Percentiles rank a stretch among this genome's conserved stretches.
Evolutionary conservation across 2,113 vertebrate genomes (phyloP).

Genomic region (Phocoena sinus): DNA sequence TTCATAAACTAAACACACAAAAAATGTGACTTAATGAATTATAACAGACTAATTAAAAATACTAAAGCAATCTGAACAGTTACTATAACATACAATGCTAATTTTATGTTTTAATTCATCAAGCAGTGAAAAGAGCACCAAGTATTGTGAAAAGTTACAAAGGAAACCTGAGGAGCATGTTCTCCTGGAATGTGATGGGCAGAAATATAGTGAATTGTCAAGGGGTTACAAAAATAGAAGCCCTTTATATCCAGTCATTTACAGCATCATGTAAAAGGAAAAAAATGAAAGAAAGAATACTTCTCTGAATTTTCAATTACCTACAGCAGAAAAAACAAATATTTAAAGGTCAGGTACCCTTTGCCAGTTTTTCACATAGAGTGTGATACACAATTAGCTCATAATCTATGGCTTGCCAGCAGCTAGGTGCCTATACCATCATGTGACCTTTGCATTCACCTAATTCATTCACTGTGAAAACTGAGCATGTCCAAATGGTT

Average conservation of each 20-base stretch:
- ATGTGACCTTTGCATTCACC: not conserved
- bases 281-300: not conserved
- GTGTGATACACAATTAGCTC: not conserved
- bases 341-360: not conserved
- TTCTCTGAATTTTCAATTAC: not conserved
- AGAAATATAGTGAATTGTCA: not conserved
- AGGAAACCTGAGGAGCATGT: not conserved
- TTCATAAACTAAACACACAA: not conserved
- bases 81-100: not conserved
- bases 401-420: not conserved
- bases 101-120: not conserved
- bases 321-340: not conserved
- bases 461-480: not conserved
- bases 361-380: not conserved
- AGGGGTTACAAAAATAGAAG: not conserved
- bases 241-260: not conserved
- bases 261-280: not conserved
- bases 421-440: not conserved
- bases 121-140: not conserved
- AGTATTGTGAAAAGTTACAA: not conserved
- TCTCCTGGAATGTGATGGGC: not conserved
- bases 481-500: not conserved
- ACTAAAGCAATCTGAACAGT: not conserved
- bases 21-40: not conserved
- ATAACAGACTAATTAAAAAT: not conserved